A percentile compares a stretch with the other conserved stretches of the same genome.
Conservation (phyloP, 2,888 invertebrate species). For the Tineola bisselliella region DNA sequence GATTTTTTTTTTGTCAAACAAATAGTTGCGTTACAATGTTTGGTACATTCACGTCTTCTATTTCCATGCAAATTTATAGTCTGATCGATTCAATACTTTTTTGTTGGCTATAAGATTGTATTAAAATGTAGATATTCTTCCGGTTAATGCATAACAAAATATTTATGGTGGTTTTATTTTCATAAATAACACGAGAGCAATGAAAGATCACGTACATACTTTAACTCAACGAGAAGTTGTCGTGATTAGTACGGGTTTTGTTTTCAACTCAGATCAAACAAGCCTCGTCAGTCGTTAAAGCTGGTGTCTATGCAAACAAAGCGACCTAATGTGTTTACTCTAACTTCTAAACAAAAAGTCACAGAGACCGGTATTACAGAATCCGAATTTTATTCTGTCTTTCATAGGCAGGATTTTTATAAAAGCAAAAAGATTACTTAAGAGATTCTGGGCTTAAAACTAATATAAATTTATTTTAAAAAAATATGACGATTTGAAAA, state of each 20-base stretch:
- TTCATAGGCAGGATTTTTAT: not conserved
- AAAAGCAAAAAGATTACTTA: not conserved
- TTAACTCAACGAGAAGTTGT: constrained; percentile 1
- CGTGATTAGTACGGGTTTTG: constrained; percentile 14
- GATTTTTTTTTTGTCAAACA: too few relatives aligned
- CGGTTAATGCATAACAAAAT: not conserved
- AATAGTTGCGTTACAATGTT: not conserved
- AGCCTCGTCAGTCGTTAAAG: constrained; percentile 34
- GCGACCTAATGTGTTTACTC: constrained; percentile 62
- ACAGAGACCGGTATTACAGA: constrained; percentile 26
- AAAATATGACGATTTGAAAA: too few relatives aligned
- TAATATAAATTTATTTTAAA: not conserved
- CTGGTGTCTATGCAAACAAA: constrained; percentile 54
- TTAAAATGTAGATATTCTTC: constrained; percentile 2
- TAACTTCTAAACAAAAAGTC: constrained; percentile 57
- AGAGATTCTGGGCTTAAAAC: not conserved
- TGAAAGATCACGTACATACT: not conserved
- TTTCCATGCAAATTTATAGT: not conserved
- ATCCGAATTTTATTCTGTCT: constrained; percentile 2
- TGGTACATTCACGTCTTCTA: not conserved
- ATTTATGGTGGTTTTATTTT: not conserved
- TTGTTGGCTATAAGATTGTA: not conserved
- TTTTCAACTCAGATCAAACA: constrained; percentile 48
- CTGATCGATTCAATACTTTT: not conserved
- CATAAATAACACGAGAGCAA: not conserved